Conservation (phyloP, 2,797 vertebrate species). For the Cossypha heuglini region DNA sequence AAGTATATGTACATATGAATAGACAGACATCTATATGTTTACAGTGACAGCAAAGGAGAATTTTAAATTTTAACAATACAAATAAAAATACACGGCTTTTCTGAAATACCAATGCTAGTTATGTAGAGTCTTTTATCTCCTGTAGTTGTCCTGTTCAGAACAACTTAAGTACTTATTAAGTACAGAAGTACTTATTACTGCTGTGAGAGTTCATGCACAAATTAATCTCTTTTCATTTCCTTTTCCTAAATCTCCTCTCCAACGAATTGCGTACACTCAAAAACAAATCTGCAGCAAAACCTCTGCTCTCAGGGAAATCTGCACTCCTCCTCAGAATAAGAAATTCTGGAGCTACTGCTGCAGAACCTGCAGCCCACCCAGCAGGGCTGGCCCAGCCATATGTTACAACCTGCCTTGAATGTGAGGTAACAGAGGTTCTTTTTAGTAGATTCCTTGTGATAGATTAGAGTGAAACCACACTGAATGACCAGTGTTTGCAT, state of each 20-base stretch:
- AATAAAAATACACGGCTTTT: not conserved
- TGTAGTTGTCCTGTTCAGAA: not conserved
- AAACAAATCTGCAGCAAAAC: not conserved
- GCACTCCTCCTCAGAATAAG: fast-evolving
- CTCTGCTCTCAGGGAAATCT: not conserved
- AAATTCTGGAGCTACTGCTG: not conserved
- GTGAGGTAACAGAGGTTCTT: not conserved
- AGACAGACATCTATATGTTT: not conserved
- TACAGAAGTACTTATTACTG: not conserved
- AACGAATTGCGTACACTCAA: not conserved
- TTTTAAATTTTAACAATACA: not conserved
- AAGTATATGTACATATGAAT: not conserved
- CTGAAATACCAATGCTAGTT: not conserved
- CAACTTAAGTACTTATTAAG: not conserved
- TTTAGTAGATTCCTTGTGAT: not conserved
- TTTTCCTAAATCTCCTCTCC: not conserved
- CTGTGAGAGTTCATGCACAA: not conserved
- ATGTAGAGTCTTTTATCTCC: not conserved
- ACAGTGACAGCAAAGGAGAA: not conserved
- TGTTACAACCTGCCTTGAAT: not conserved
- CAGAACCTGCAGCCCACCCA: not conserved
- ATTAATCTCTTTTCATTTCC: not conserved
- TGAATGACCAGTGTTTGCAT: not conserved
- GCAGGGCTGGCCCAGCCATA: fast-evolving
- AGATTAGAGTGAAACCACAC: not conserved